Conservation (phyloP, 2,888 invertebrate genomes). For the Netelia virgata region DNA sequence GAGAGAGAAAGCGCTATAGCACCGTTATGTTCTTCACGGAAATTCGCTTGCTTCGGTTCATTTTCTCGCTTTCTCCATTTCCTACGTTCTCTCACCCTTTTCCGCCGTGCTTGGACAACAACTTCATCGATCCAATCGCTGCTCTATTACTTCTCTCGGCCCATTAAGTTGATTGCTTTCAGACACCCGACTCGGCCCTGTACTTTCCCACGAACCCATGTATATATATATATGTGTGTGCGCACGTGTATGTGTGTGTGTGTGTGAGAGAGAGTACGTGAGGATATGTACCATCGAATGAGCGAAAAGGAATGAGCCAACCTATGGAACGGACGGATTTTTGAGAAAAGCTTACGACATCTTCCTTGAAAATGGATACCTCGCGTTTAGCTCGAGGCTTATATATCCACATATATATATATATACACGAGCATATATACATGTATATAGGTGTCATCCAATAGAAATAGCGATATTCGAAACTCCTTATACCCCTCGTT, state of each 20-base stretch:
- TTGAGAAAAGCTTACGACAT: slow-evolving; percentile 51
- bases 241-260: neutral
- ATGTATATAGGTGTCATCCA: neutral
- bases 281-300: neutral
- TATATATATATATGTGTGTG: slow-evolving; percentile 11
- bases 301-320: slow-evolving; percentile 23
- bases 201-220: slow-evolving; percentile 39
- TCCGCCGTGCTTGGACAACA: slow-evolving; percentile 45
- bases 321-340: slow-evolving; percentile 35
- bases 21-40: neutral
- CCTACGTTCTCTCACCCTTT: slow-evolving; percentile 1
- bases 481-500: slow-evolving; percentile 24
- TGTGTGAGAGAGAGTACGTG: too few relatives aligned
- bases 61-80: neutral
- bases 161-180: slow-evolving; percentile 69
- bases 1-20: neutral
- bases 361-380: slow-evolving; percentile 48
- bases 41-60: neutral
- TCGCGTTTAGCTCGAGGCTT: neutral
- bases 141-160: slow-evolving; percentile 64
- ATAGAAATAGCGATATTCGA: slow-evolving; percentile 49
- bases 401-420: slow-evolving; percentile 22
- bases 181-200: slow-evolving; percentile 53
- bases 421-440: slow-evolving; percentile 8
- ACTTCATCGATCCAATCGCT: slow-evolving; percentile 64